A percentile compares a stretch with the other conserved stretches of the same genome.
phyloP scores from a whole-genome alignment of 2,797 vertebrate species.

The Pipistrellus pipistrellus region DNA sequence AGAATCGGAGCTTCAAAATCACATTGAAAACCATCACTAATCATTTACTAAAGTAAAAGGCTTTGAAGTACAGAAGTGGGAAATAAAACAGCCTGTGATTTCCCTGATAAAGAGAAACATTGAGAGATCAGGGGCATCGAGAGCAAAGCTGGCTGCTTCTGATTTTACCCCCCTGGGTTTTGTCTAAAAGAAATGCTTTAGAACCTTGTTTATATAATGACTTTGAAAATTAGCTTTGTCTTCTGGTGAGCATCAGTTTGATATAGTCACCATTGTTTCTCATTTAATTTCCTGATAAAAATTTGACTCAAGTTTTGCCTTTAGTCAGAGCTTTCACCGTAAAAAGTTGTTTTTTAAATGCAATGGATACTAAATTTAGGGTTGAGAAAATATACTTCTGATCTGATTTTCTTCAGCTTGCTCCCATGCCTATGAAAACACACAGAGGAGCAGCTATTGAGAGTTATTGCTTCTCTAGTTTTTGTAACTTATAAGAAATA shows the following conservation, averaged over 20 bases:
- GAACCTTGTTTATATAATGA: not conserved
- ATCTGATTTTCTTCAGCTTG: not conserved
- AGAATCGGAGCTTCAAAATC: not conserved
- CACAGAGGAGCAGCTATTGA: not conserved
- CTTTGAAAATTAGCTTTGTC: not conserved
- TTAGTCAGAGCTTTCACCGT: not conserved
- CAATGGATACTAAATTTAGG: not conserved
- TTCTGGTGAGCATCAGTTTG: not conserved
- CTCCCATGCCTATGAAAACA: not conserved
- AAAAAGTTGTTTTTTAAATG: not conserved
- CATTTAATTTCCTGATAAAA: slow-evolving; percentile 12
- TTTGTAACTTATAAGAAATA: slow-evolving; percentile 12
- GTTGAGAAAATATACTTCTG: not conserved
- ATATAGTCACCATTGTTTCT: not conserved
- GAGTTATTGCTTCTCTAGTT: not conserved
- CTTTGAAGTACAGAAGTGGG: not conserved
- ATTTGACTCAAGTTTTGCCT: not conserved
- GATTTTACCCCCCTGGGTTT: not conserved
- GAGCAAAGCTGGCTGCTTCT: not conserved
- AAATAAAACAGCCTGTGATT: not conserved
- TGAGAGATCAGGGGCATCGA: not conserved
- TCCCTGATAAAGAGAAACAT: not conserved
- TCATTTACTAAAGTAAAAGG: not conserved
- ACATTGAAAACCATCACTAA: not conserved
- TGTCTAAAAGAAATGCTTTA: not conserved